Evolutionary conservation across 2,113 vertebrate genomes (phyloP), one percentile per base, ranked within the genome.

Genomic region (Cromileptes altivelis): DNA sequence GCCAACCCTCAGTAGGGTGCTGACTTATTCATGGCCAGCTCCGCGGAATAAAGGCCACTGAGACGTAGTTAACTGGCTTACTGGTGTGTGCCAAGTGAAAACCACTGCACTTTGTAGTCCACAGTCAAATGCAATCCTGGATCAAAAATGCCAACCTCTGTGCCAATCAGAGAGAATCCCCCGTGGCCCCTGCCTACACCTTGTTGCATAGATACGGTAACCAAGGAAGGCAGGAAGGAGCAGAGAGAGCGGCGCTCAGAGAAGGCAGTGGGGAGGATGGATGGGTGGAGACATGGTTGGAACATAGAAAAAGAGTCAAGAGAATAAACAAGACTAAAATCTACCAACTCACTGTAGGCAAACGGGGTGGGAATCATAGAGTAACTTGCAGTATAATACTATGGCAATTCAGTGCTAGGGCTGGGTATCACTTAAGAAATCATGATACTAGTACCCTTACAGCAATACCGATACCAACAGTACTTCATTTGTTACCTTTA

Each of bases 131-230:
- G 23, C 61, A 58, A 78, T 63, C 70, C 60, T 37, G 57, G 67
- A 91, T 74, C 42, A 68, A 83, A 85, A 90, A 60, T 56, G 49
- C 45, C 60, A 80, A 78, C 52, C 62, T 80, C 61, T 55, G 25
- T 69, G 81, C 75, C 86, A 89, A 80, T 88, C 86, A 81, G 71
- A 81, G 75, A 85, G 50, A 67, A 58, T 70, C 67, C 64, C 67
- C 40, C 12, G 75, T 52, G 19, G 78, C 73, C 58, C 42, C 40
- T 50, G 57, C 75, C 63, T 72, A 76, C 75, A 84, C 68, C 68
- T 62, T 77, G 58, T 45, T 90, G 74, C 86, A 88, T 89, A 62
- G 85, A 78, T 87, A 89, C 82, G 0, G 87, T 87, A 78, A 88
- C 90, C 67, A 85, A 70, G 89, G 65, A 69, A 42, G 69, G 63